These are phyloP conservation scores for Dermatemys mawii DNA, from an alignment of 2,113 vertebrate species.

Conservation along the genomic window DNA sequence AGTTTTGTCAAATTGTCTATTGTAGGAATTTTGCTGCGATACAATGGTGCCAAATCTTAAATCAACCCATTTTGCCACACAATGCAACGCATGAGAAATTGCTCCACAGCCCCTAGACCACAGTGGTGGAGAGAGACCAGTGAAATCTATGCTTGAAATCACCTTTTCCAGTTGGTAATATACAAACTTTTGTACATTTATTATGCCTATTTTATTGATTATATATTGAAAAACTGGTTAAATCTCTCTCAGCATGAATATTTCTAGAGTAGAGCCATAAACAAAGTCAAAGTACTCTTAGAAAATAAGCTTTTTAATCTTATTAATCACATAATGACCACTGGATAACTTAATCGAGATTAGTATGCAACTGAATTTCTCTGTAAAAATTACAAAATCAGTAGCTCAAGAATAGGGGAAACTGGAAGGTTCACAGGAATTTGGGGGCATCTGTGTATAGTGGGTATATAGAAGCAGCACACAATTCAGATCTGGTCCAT, in stretches of 20 bases:
- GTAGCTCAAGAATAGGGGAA: background rate
- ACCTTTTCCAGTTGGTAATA: background rate
- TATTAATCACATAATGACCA: background rate
- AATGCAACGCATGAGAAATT: background rate
- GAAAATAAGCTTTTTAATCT: background rate
- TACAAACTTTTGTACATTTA: background rate
- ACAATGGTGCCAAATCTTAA: too few species aligned
- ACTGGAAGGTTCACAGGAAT: background rate
- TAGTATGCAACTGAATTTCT: background rate
- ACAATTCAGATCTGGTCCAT: background rate
- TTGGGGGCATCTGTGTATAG: background rate
- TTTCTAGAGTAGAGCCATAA: background rate
- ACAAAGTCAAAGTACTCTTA: background rate
- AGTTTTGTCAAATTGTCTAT: background rate
- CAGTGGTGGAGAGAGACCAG: background rate
- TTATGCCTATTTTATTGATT: background rate
- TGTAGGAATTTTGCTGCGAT: background rate
- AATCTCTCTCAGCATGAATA: background rate
- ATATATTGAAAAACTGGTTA: background rate
- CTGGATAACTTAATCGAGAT: background rate
- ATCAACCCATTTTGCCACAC: background rate
- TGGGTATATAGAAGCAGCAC: background rate
- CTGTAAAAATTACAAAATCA: background rate
- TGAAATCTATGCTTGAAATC: background rate
- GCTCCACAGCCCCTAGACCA: background rate